A percentile compares a stretch with the other conserved stretches of the same genome.
phyloP scores from a whole-genome alignment of 2,797 vertebrate genomes.

The Eutrigla gurnardus region DNA sequence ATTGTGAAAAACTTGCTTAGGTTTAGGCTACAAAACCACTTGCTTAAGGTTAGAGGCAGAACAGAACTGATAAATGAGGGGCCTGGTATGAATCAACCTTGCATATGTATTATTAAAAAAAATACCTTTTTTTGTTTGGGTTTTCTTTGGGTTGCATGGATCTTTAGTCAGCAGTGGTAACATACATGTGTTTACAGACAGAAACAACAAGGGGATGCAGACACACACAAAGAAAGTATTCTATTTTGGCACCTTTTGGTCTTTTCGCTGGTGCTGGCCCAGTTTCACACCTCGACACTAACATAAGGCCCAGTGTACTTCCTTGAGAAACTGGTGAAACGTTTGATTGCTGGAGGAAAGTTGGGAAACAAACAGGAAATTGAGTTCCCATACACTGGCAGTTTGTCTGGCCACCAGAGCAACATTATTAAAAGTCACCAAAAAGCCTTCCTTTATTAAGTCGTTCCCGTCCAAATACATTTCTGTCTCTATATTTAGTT shows the following conservation, averaged over 20 bases:
- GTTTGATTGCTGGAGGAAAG: constrained; percentile 38
- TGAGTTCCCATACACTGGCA: constrained; percentile 34
- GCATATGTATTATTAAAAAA: too few species aligned
- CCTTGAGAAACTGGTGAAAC: constrained; percentile 23
- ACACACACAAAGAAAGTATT: too few species aligned
- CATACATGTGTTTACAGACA: too few species aligned
- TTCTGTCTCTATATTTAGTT: constrained; percentile 50
- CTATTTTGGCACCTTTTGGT: neutral
- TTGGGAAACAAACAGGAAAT: constrained; percentile 60
- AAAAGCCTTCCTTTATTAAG: constrained; percentile 47
- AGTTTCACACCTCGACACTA: constrained; percentile 29
- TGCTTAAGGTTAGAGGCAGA: too few species aligned
- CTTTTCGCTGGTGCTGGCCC: constrained; percentile 21
- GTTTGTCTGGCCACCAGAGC: constrained; percentile 16
- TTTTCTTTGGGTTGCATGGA: too few species aligned
- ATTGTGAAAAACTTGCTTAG: too few species aligned
- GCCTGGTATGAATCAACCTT: too few species aligned
- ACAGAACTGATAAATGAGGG: too few species aligned
- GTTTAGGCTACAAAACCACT: too few species aligned
- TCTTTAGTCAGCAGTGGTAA: too few species aligned
- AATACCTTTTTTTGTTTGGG: too few species aligned
- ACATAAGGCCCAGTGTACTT: constrained; percentile 20
- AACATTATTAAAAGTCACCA: constrained; percentile 46
- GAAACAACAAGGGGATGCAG: too few species aligned
- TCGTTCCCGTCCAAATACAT: constrained; percentile 44